phyloP scores from a whole-genome alignment of 37 sponge, comb jelly and placozoan genomes.

The Mnemiopsis leidyi region DNA sequence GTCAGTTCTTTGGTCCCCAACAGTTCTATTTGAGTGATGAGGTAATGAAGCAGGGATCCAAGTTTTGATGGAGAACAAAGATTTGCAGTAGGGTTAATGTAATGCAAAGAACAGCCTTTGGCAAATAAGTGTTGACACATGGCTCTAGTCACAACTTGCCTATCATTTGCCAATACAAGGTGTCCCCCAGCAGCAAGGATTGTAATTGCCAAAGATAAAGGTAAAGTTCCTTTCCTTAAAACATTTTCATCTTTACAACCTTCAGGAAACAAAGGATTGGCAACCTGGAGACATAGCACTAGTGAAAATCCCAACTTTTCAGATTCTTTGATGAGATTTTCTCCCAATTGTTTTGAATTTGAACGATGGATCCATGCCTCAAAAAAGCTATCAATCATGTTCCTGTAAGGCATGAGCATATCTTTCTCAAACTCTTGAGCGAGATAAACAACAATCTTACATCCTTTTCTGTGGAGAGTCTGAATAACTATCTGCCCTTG shows the following conservation, averaged over 20 bases:
- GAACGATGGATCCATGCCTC: slow-evolving; percentile 42
- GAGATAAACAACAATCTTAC: slow-evolving; percentile 42
- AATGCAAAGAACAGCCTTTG: background rate
- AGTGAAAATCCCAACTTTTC: background rate
- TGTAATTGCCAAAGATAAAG: background rate
- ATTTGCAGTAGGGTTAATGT: slow-evolving; percentile 56
- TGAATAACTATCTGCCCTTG: slow-evolving; percentile 15
- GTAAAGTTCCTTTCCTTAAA: background rate
- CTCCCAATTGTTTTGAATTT: background rate
- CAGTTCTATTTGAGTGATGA: background rate
- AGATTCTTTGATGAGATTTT: slow-evolving; percentile 2
- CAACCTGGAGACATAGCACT: background rate
- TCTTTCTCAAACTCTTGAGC: slow-evolving; percentile 21
- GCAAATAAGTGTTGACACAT: slow-evolving; percentile 36
- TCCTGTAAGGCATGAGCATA: slow-evolving; percentile 17
- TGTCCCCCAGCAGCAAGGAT: slow-evolving; percentile 18
- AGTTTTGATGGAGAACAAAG: slow-evolving; percentile 34
- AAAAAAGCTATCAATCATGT: slow-evolving; percentile 30
- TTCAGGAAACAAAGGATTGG: background rate
- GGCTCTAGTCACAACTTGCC: background rate
- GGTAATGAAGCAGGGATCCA: background rate
- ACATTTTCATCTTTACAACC: background rate
- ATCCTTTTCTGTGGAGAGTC: background rate
- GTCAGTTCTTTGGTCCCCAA: background rate
- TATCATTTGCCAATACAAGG: background rate